Evolutionary conservation across 2,888 invertebrate species (phyloP), one percentile per base, ranked within the genome.

Genomic region (Nyleta sp.): DNA sequence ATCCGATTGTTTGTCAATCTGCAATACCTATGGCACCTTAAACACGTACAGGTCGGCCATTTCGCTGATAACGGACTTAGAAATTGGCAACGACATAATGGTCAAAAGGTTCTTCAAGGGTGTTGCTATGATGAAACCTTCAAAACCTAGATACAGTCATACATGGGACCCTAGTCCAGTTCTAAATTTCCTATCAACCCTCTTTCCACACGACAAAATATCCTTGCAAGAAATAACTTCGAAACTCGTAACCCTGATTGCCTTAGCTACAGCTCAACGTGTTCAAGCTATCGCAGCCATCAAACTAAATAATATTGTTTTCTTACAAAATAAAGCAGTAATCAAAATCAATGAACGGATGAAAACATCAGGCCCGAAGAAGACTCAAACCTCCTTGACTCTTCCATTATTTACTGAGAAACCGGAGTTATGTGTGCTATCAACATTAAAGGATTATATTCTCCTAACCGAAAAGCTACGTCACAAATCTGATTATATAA

Each of bases 101-200:
- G 18, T 59, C 2, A 17, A 18, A 31, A 15, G 38, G 33, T 80
- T 80, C 48, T 80, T 68, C 38, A 44, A 33, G 20, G 46, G 59
- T 13, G 44, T 33, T 13, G 2, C 44, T 13, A 8, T 7, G 1
- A n/a, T 70, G 13, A 75, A 70, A 35, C 73, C 81, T 3, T 44
- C 68, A 11, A 72, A 33, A 52, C 81, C 83, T 0, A 82, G 68
- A 60, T 84, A 88, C 59, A 70, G 2, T 3, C 5, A 2, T 3
- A 11, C 31, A 1, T 59, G 46, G 59, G 20, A 59, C 20, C 44
- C 44, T 3, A 22, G 1, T 0, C 3, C 31, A 8, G 57, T 42
- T 15, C 11, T 42, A 15, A 28, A 11, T 3, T 40, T 7, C 28
- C 10, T 40, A 28, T 15, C 22, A 13, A 3, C 20, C 7, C 15